Conservation (phyloP, 92 coral and sea anemone genomes). For the Zoanthus solanderi region DNA sequence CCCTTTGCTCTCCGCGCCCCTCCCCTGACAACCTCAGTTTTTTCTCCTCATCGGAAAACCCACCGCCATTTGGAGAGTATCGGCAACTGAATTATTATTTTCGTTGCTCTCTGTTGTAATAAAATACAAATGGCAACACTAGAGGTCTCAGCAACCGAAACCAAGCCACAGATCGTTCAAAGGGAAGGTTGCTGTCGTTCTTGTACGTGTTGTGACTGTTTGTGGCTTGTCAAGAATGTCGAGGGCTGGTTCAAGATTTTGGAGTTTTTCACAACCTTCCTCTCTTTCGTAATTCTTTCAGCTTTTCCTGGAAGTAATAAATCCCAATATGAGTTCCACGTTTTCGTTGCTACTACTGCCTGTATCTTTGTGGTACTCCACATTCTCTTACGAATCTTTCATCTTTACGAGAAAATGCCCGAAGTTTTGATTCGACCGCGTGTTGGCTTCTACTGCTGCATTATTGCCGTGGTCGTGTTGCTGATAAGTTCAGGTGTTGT, state of each 20-base stretch:
- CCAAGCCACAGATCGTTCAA: conserved; percentile 40
- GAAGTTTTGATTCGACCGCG: conserved; percentile 74
- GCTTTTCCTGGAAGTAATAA: conserved; percentile 68
- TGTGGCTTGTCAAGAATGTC: conserved; percentile 80
- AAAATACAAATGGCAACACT: conserved; percentile 31
- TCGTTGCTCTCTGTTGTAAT: neutral
- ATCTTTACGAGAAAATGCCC: conserved; percentile 90
- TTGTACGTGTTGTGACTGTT: conserved; percentile 74
- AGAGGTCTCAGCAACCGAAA: conserved; percentile 33
- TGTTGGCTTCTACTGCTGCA: conserved; percentile 66
- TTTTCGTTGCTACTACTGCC: conserved; percentile 84
- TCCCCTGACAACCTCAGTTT: too few species aligned
- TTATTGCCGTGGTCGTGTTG: conserved; percentile 68
- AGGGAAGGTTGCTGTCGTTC: conserved; percentile 50
- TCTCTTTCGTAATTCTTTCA: conserved; percentile 73
- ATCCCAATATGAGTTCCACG: conserved; percentile 80
- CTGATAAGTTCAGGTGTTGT: conserved; percentile 79
- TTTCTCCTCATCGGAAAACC: too few species aligned
- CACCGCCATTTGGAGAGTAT: too few species aligned
- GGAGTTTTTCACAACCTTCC: conserved; percentile 74
- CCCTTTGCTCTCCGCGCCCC: too few species aligned
- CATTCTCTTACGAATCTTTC: conserved; percentile 79
- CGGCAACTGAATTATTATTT: too few species aligned
- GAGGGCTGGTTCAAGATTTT: conserved; percentile 84
- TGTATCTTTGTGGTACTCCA: conserved; percentile 89